These are phyloP conservation scores for Apogon hyalosoma DNA, from an alignment of 2,797 vertebrate species.

Conservation along the genomic window DNA sequence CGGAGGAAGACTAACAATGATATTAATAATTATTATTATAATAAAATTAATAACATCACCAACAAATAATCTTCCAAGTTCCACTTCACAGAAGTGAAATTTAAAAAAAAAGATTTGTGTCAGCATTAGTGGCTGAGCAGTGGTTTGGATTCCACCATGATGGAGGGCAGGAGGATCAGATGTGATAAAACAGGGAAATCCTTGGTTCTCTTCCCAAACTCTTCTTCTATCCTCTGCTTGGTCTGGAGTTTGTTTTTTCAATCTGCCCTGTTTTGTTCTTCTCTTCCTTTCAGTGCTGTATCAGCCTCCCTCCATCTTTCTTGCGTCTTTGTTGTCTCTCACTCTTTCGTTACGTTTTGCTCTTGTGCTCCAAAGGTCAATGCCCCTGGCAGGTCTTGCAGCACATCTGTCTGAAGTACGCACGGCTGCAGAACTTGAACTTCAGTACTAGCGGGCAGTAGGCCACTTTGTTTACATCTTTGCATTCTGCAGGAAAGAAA, in stretches of 20 bases:
- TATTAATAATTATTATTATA: slow-evolving; percentile 86
- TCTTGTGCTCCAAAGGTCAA: slow-evolving; percentile 81
- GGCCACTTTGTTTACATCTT: slow-evolving; percentile 99
- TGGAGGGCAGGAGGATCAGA: slow-evolving; percentile 67
- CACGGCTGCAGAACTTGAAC: slow-evolving; percentile 99
- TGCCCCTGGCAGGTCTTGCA: slow-evolving; percentile 99
- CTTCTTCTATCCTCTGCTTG: slow-evolving; percentile 11
- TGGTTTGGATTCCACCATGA: slow-evolving; percentile 95
- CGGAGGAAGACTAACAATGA: slow-evolving; percentile 77
- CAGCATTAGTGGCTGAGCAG: slow-evolving; percentile 89
- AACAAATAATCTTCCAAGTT: slow-evolving; percentile 84
- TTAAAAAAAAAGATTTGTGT: slow-evolving; percentile 72
- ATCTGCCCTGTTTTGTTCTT: slow-evolving; percentile 29
- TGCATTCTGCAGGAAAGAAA: slow-evolving; percentile 90
- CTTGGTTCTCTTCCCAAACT: slow-evolving; percentile 18
- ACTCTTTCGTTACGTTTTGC: slow-evolving; percentile 21
- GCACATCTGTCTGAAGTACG: slow-evolving; percentile 99
- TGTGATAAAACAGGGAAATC: slow-evolving; percentile 42
- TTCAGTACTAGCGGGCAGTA: slow-evolving; percentile 99
- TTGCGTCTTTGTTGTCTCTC: slow-evolving; percentile 55
- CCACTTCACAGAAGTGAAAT: slow-evolving; percentile 99
- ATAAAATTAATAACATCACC: slow-evolving; percentile 85
- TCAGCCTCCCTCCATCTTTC: slow-evolving; percentile 57
- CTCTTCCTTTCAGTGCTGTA: slow-evolving; percentile 45
- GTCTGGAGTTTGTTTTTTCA: slow-evolving; percentile 24